phyloP scores from a whole-genome alignment of 2,113 vertebrate genomes.

The Corythornis vintsioides region DNA sequence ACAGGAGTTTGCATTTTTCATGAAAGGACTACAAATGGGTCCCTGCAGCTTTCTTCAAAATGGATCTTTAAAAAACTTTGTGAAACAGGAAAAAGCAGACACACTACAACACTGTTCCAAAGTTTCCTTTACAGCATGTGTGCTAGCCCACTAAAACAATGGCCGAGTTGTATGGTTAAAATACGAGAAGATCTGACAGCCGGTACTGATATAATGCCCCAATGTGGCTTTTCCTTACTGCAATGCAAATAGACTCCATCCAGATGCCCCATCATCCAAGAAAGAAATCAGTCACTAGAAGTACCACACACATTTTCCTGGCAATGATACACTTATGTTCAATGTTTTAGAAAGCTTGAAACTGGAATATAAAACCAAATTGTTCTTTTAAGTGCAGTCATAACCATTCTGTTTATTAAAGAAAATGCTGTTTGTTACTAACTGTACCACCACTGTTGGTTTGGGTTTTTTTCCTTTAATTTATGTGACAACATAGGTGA shows the following conservation, averaged over 20 bases:
- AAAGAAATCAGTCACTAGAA: not conserved
- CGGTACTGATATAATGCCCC: not conserved
- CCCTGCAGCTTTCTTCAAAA: slow-evolving; percentile 63
- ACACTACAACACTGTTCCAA: not conserved
- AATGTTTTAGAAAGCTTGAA: slow-evolving; percentile 3
- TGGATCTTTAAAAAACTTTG: not conserved
- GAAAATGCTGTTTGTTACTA: not conserved
- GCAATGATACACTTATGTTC: not conserved
- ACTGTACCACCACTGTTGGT: not conserved
- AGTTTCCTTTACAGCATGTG: not conserved
- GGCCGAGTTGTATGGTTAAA: not conserved
- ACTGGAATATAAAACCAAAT: not conserved
- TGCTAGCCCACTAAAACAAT: not conserved
- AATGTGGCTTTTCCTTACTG: not conserved
- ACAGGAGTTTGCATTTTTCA: slow-evolving; percentile 45
- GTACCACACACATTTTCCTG: not conserved
- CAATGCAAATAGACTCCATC: not conserved
- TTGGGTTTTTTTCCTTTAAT: not conserved
- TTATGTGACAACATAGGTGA: not conserved
- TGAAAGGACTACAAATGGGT: slow-evolving; percentile 60
- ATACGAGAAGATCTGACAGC: not conserved
- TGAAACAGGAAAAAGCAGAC: slow-evolving; percentile 38
- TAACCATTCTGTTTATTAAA: not conserved
- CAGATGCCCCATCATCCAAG: not conserved
- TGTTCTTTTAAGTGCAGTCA: not conserved